Evolutionary conservation across 2,797 vertebrate species (phyloP), one percentile per base, ranked within the genome.

Genomic region (Enteromius afrohamiltoni): DNA sequence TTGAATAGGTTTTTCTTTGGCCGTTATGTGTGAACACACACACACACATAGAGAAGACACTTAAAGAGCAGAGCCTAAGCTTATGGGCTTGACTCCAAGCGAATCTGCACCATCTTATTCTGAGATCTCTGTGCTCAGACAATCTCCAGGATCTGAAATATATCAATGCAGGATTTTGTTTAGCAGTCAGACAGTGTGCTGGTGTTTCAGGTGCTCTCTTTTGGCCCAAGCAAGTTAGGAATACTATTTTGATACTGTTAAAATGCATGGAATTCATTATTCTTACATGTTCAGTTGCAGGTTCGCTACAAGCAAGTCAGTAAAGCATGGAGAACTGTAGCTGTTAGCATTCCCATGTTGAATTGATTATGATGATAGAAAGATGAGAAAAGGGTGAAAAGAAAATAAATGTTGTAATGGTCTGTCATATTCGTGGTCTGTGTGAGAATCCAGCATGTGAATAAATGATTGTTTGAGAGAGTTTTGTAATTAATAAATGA

Each of bases 121-220:
- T 42, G 45, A 53, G 70, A 67, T 23, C 45, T 1, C 45, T 75
- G 42, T 13, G 19, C 70, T 65, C 29, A 75, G 29, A 62, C 16
- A 71, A 60, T 80, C 55, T 37, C 69, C 55, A 23, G 40, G 42
- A 81, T 62, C 69, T 49, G 55, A 75, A 67, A 82, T 53, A 37
- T 64, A 74, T 82, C 31, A 53, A 42, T 53, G 9, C 58, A 40
- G n/a, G 17, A 62, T 60, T 69, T 80, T 87, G 87, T 86, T 86
- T 86, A 26, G 64, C 71, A 84, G 65, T 85, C 58, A 16, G 51
- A 26, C 9, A n/a, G 42, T 53, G 42, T 8, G 17, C 23, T 31
- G 51, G 29, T 10, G 42, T 31, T n/a, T 21, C 4, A 19, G 21
- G 21, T 26, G n/a, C 45, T 74, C 79, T 70, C 6, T 21, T 16